Evolutionary conservation across 2,113 vertebrate genomes (phyloP).

Genomic region (Leptobrachium leishanense): DNA sequence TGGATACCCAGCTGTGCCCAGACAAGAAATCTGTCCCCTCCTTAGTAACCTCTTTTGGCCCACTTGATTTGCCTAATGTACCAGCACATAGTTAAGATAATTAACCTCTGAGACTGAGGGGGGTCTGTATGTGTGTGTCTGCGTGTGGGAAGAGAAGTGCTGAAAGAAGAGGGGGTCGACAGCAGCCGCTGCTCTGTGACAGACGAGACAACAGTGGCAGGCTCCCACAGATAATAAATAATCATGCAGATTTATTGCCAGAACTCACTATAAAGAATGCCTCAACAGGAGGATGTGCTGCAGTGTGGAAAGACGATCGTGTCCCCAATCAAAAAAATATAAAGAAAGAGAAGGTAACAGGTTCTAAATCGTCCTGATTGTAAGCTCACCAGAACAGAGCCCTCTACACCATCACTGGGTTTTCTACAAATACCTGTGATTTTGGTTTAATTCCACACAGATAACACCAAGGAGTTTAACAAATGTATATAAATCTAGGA

Average conservation of each 20-base stretch:
- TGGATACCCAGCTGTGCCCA: conserved; percentile 1
- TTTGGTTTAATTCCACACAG: too few species aligned
- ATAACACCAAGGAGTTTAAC: too few species aligned
- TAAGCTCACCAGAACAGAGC: too few species aligned
- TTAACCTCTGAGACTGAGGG: conserved; percentile 6
- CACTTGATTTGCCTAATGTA: conserved; percentile 10
- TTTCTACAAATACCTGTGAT: too few species aligned
- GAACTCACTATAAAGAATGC: background rate
- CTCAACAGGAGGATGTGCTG: background rate
- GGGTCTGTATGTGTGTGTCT: background rate
- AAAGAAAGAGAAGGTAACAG: too few species aligned
- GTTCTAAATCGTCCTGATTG: too few species aligned
- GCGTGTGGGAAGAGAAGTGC: background rate
- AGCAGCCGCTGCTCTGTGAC: background rate
- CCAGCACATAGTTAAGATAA: background rate
- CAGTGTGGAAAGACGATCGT: too few species aligned
- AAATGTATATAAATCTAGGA: too few species aligned
- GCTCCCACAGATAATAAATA: background rate
- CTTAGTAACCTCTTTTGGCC: background rate
- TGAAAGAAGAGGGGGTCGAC: background rate
- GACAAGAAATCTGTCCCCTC: background rate
- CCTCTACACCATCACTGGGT: too few species aligned
- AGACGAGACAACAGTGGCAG: conserved; percentile 2
- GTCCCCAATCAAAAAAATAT: too few species aligned
- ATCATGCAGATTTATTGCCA: background rate